phyloP scores from a whole-genome alignment of 2,797 vertebrate species.

The Buceros bicornis region DNA sequence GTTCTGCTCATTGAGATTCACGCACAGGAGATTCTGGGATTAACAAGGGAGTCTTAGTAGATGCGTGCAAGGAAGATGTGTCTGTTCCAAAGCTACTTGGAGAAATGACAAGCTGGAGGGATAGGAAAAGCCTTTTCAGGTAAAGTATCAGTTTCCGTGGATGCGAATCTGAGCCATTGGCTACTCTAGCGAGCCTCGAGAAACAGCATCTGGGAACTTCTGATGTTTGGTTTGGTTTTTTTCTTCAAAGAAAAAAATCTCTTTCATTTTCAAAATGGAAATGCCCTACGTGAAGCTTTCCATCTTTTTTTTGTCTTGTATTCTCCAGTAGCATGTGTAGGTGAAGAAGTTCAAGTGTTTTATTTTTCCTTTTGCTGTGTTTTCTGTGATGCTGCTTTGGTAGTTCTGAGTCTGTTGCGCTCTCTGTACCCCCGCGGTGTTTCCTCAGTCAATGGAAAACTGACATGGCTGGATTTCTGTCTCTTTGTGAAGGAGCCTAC shows the following conservation, averaged over 20 bases:
- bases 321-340: neutral
- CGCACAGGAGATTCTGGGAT: neutral
- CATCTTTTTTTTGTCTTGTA: neutral
- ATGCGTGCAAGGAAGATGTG: neutral
- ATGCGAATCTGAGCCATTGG: neutral
- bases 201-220: conserved; percentile 12
- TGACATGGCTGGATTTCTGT: neutral
- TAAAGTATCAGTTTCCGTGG: neutral
- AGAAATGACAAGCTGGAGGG: neutral
- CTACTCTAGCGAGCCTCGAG: neutral
- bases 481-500: neutral
- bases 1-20: neutral
- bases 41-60: neutral
- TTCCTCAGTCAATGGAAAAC: neutral
- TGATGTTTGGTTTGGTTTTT: neutral
- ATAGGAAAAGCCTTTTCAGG: neutral
- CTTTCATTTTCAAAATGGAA: conserved; percentile 29
- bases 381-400: neutral
- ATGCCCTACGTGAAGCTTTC: neutral
- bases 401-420: rapidly evolving
- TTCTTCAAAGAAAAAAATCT: neutral
- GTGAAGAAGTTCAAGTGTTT: neutral
- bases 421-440: neutral
- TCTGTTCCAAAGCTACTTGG: neutral
- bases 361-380: neutral